Evolutionary conservation across 2,797 vertebrate genomes (phyloP).

Genomic region (Intellagama lesueurii): DNA sequence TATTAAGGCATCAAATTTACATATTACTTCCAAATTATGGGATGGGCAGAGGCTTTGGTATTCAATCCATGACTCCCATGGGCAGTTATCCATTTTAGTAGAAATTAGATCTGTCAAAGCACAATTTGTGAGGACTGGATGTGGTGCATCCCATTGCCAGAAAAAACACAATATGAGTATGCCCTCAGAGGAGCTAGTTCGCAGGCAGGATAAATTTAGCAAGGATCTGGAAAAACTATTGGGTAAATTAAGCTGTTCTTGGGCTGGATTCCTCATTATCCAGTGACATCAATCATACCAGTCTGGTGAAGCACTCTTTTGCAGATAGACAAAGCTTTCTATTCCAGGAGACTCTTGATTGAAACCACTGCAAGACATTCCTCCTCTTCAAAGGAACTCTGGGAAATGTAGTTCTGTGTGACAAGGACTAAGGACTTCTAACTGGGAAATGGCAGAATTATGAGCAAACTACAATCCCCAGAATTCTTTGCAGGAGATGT

Average conservation of each 20-base stretch:
- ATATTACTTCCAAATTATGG: too few relatives aligned
- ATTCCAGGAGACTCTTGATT: neutral
- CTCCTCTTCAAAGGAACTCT: neutral
- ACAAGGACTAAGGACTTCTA: neutral
- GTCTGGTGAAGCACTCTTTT: neutral
- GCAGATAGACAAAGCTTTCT: neutral
- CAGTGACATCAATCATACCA: neutral
- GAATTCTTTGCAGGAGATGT: neutral
- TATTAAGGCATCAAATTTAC: too few relatives aligned
- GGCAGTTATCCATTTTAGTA: neutral
- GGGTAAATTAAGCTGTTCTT: neutral
- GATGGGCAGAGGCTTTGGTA: too few relatives aligned
- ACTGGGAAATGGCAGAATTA: neutral
- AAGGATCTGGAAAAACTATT: constrained; percentile 5
- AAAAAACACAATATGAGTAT: neutral
- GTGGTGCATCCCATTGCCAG: neutral
- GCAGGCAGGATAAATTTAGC: neutral
- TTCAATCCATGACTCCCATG: neutral
- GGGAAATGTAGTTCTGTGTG: neutral
- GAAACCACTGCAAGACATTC: neutral
- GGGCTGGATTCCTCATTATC: constrained; percentile 4
- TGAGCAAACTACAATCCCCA: neutral
- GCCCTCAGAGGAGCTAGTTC: neutral
- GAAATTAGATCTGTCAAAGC: too few relatives aligned
- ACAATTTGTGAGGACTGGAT: neutral